Base-by-base conservation (phyloP, 2,797 vertebrate species). In the Sebastes baramenuke region DNA sequence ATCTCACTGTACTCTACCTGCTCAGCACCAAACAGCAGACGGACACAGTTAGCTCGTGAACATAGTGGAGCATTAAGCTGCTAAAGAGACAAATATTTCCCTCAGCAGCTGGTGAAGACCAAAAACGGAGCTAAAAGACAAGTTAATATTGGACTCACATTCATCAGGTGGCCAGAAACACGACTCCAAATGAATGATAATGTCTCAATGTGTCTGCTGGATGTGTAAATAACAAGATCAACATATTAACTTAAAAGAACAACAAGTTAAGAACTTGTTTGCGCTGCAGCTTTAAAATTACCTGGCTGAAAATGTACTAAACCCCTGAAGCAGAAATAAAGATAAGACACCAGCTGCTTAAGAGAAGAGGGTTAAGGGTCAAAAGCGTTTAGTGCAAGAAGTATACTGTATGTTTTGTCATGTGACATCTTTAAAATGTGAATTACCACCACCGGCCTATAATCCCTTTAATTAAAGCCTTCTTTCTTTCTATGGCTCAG, bases 391-490 rank as follows among this genome's bases (percentile, higher is more conserved):
- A 80, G 8, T 73, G 62, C 58, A 67, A 77, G 56, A 86, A 83
- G 18, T 67, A 42, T 32, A 42, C 38, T 42, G 13, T 42, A 83
- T 64, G 85, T 73, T 86, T 75, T 79, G 72, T 80, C 62, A 82
- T 36, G 67, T 71, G 27, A 82, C 55, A 29, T 12, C 68, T 79
- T 75, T 71, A n/a, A 80, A 82, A 88, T 75, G 77, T 79, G 67
- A 85, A 34, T 82, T 80, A 89, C 56, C 78, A 89, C 54, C 78
- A 64, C 75, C 74, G 62, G 71, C 77, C 87, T 84, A 68, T 89
- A 90, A 93, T 89, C 75, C 70, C 42, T 92, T 77, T 91, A 89
- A 94, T 94, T 85, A 91, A 92, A 92, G 79, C 60, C 83, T 89
- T 82, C 66, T 79, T 89, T 82, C 66, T 79, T 67, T 36, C 79